phyloP scores from a whole-genome alignment of 1,140 invertebrate species.

The Drosophila eugracilis region DNA sequence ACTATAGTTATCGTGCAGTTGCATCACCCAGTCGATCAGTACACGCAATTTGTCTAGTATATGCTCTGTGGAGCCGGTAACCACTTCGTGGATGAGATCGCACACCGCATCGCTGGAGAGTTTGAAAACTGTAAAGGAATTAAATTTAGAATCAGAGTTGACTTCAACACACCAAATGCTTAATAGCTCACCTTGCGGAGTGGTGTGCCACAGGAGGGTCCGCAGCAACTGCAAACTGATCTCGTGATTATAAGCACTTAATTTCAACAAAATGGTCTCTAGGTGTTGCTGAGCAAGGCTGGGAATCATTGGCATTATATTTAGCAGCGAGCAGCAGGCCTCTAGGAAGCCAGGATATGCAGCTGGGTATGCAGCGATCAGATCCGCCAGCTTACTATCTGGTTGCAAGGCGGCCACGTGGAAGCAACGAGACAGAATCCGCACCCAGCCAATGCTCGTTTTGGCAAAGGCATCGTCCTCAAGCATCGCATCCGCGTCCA shows the following conservation, averaged over 20 bases:
- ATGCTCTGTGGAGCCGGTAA: conserved; percentile 86
- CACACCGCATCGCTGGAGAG: conserved; percentile 89
- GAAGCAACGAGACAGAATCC: conserved; percentile 79
- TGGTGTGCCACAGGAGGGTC: conserved; percentile 87
- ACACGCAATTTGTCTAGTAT: conserved; percentile 85
- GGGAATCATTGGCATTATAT: conserved; percentile 88
- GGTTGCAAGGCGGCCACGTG: conserved; percentile 72
- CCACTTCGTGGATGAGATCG: conserved; percentile 92
- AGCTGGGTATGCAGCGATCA: conserved; percentile 87
- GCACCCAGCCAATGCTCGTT: conserved; percentile 83
- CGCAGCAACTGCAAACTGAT: conserved; percentile 87
- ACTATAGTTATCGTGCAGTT: conserved; percentile 72
- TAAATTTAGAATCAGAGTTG: background rate
- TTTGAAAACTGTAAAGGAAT: conserved; percentile 65
- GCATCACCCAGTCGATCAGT: conserved; percentile 78
- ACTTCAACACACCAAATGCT: too few relatives aligned
- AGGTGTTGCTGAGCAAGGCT: conserved; percentile 88
- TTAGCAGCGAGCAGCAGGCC: conserved; percentile 90
- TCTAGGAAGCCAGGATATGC: conserved; percentile 89
- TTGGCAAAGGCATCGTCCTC: conserved; percentile 84
- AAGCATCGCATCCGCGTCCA: conserved; percentile 62
- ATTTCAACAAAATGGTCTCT: conserved; percentile 87
- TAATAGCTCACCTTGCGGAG: conserved; percentile 69
- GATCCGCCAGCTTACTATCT: conserved; percentile 85
- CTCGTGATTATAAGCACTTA: conserved; percentile 87